These are phyloP conservation scores for Zaprionus davidi DNA, from an alignment of 1,140 invertebrate species.

Conservation along the genomic window DNA sequence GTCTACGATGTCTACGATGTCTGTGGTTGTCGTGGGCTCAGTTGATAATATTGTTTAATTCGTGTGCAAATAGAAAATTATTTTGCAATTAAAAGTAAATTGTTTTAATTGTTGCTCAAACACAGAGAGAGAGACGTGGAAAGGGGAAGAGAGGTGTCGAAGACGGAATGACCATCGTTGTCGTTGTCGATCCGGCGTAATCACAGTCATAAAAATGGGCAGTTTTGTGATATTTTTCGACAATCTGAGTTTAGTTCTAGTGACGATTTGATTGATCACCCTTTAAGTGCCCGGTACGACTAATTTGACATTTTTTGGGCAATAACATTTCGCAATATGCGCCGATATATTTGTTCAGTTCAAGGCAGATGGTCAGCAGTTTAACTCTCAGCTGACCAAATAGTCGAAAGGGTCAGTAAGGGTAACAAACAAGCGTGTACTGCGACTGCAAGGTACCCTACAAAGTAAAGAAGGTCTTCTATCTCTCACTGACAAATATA, in stretches of 20 bases:
- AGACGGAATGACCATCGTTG: not conserved
- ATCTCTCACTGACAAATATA: not conserved
- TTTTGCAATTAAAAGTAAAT: slow-evolving; percentile 82
- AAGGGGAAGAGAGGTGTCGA: slow-evolving; percentile 16
- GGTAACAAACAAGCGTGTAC: not conserved
- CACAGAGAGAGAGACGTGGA: slow-evolving; percentile 18
- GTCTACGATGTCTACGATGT: slow-evolving; percentile 13
- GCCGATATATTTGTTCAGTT: slow-evolving; percentile 17
- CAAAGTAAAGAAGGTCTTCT: not conserved
- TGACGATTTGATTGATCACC: slow-evolving; percentile 73
- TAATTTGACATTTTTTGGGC: slow-evolving; percentile 32
- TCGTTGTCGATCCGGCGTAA: slow-evolving; percentile 31
- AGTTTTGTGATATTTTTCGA: slow-evolving; percentile 24
- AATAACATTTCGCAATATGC: slow-evolving; percentile 42
- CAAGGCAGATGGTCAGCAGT: slow-evolving; percentile 44
- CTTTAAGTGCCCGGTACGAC: not conserved
- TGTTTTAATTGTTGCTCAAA: slow-evolving; percentile 81
- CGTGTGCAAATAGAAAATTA: slow-evolving; percentile 82
- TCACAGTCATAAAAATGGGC: slow-evolving; percentile 56
- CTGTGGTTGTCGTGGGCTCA: slow-evolving; percentile 49
- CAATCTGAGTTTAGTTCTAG: slow-evolving; percentile 49
- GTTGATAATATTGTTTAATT: slow-evolving; percentile 81
- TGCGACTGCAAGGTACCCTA: not conserved
- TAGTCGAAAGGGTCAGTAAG: slow-evolving; percentile 16
- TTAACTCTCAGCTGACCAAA: slow-evolving; percentile 39